Conservation (phyloP, 2,797 vertebrate species). For the Ctenosaura bakeri region DNA sequence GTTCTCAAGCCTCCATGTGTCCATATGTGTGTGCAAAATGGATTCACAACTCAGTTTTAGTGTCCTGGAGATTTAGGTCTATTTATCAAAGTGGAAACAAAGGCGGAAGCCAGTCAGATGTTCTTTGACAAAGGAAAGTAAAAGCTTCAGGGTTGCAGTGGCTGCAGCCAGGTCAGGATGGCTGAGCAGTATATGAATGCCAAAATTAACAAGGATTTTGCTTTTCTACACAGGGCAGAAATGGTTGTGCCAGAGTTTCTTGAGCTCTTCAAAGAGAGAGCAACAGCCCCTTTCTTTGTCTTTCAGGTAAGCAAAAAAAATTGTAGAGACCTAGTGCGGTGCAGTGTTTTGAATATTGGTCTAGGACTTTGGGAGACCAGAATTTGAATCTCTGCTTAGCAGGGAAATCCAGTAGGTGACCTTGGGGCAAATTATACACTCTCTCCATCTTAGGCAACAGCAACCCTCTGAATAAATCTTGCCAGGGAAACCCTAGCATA, state of each 20-base stretch:
- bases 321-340: not conserved
- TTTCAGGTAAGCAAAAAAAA: slow-evolving; percentile 87
- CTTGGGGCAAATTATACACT: no score
- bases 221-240: slow-evolving; percentile 83
- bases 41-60: not conserved
- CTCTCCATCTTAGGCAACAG: no score
- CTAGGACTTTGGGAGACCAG: no score
- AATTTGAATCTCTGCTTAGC: no score
- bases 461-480: no score
- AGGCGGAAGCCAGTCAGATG: not conserved
- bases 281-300: slow-evolving; percentile 97
- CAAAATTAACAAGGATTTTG: not conserved
- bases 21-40: not conserved
- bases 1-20: not conserved
- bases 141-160: not conserved
- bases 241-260: slow-evolving; percentile 98
- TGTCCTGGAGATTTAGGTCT: not conserved
- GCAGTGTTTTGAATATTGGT: no score
- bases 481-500: no score
- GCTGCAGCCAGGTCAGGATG: not conserved
- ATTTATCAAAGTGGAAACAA: not conserved
- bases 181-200: accelerated
- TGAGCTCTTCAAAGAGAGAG: slow-evolving; percentile 95
- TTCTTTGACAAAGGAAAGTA: not conserved
- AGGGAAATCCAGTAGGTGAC: no score